phyloP scores from a whole-genome alignment of 2,113 vertebrate species.

The Dipodomys merriami region DNA sequence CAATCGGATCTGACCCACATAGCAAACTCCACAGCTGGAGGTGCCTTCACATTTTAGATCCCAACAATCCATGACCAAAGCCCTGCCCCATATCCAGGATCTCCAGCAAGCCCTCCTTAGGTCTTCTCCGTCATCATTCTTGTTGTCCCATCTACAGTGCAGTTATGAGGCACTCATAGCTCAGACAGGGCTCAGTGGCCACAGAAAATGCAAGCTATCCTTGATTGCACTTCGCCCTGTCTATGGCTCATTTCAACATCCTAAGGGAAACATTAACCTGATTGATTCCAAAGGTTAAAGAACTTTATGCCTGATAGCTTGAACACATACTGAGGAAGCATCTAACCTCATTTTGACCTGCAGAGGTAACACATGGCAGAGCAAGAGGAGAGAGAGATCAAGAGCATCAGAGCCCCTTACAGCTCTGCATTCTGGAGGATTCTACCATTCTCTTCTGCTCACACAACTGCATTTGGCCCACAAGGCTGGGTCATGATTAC shows the following conservation, averaged over 20 bases:
- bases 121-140: accelerated
- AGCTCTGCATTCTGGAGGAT: background rate
- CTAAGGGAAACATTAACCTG: background rate
- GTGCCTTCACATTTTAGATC: too few relatives aligned
- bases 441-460: background rate
- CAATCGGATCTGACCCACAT: background rate
- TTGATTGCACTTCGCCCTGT: background rate
- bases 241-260: background rate
- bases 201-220: background rate
- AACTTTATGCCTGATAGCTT: background rate
- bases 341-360: background rate
- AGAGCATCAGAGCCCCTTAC: background rate
- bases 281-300: background rate
- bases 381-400: background rate
- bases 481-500: background rate
- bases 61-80: background rate
- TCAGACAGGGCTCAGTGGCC: background rate
- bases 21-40: background rate
- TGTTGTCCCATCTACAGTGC: accelerated
- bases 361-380: too few relatives aligned
- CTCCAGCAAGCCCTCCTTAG: background rate
- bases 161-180: background rate
- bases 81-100: background rate
- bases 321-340: background rate
- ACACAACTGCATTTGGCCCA: background rate